phyloP scores from a whole-genome alignment of 1,140 invertebrate species.

The Atta colombica region DNA sequence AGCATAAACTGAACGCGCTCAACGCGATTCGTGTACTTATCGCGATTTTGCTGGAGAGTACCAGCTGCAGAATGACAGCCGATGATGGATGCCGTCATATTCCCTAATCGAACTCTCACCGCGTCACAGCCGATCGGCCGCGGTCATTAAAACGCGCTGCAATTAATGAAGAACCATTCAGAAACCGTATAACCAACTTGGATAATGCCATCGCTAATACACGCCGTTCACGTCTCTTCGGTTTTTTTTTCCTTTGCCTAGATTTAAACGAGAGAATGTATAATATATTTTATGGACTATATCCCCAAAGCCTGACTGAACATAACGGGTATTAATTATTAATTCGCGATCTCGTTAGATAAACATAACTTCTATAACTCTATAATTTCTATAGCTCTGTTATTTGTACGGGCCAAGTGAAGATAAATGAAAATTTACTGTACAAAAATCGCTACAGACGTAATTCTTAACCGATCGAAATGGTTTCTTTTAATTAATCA shows the following conservation, averaged over 20 bases:
- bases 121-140: slow-evolving; percentile 14
- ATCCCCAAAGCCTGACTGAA: not conserved
- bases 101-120: slow-evolving; percentile 65
- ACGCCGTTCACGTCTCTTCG: not conserved
- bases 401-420: no score
- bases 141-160: slow-evolving; percentile 47
- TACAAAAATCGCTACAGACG: no score
- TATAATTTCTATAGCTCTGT: no score
- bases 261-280: not conserved
- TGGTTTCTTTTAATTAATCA: no score
- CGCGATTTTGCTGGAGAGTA: slow-evolving; percentile 35
- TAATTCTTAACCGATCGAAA: no score
- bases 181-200: slow-evolving; percentile 15
- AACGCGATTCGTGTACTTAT: slow-evolving; percentile 19
- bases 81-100: slow-evolving; percentile 73
- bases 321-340: slow-evolving; percentile 25
- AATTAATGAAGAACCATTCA: slow-evolving; percentile 50
- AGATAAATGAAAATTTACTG: no score
- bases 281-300: slow-evolving; percentile 14
- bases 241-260: not conserved
- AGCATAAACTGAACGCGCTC: slow-evolving; percentile 44
- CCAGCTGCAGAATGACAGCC: slow-evolving; percentile 65
- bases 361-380: not conserved
- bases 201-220: not conserved
- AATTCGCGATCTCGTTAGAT: slow-evolving; percentile 41